A percentile compares a stretch with the other conserved stretches of the same genome.
These are phyloP conservation scores for Pandemis corylana DNA, from an alignment of 2,888 invertebrate genomes.

Conservation along the genomic window DNA sequence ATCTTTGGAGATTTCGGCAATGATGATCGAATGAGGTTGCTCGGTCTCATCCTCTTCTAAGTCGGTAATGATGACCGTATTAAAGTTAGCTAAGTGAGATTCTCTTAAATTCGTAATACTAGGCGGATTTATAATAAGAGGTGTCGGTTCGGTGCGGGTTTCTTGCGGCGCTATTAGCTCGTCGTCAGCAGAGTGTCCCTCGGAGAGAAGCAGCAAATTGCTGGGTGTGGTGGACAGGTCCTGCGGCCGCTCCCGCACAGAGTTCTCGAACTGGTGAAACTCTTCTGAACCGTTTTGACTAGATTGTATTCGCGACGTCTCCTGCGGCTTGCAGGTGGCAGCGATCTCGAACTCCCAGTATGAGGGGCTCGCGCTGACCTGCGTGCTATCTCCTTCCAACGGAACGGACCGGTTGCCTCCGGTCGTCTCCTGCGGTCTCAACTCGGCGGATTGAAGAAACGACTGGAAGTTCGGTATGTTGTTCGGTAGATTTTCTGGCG, in stretches of 20 bases:
- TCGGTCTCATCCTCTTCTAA: slow-evolving; percentile 76
- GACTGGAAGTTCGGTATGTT: slow-evolving; percentile 62
- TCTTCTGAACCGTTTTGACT: slow-evolving; percentile 69
- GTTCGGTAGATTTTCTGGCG: slow-evolving; percentile 49
- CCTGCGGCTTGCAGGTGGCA: slow-evolving; percentile 65
- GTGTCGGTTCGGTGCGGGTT: slow-evolving; percentile 48
- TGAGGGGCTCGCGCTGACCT: slow-evolving; percentile 58
- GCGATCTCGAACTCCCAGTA: slow-evolving; percentile 72
- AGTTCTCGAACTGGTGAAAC: slow-evolving; percentile 68
- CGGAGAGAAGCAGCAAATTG: slow-evolving; percentile 64
- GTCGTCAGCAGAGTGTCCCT: slow-evolving; percentile 54
- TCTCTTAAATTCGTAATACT: slow-evolving; percentile 65
- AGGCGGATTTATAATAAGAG: slow-evolving; percentile 57
- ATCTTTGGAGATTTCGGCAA: slow-evolving; percentile 69
- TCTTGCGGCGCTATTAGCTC: slow-evolving; percentile 54
- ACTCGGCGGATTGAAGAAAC: slow-evolving; percentile 69
- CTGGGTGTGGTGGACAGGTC: slow-evolving; percentile 72
- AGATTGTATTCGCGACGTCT: slow-evolving; percentile 60
- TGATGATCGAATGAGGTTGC: slow-evolving; percentile 78
- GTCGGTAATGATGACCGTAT: slow-evolving; percentile 62
- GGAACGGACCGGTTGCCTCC: slow-evolving; percentile 48
- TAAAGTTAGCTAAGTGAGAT: slow-evolving; percentile 66
- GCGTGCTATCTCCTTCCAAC: slow-evolving; percentile 58
- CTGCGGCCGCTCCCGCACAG: slow-evolving; percentile 65
- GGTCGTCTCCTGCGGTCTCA: slow-evolving; percentile 64